Evolutionary conservation across 2,113 vertebrate genomes (phyloP), one percentile per base, ranked within the genome.

Genomic region (Tretioscincus oriximinensis): DNA sequence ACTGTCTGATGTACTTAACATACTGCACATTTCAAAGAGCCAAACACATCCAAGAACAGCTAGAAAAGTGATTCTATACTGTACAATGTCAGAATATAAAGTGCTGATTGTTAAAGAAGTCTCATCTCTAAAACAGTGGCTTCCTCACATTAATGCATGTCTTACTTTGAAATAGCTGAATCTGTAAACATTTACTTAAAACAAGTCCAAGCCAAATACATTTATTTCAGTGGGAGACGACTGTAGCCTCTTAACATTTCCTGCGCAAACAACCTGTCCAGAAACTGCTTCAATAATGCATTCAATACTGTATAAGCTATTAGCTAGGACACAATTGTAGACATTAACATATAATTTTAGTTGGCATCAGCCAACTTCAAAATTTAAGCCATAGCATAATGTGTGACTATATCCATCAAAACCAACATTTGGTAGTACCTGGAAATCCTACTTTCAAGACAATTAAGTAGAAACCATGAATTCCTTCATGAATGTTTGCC

Each of bases 261-360:
- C 54, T 58, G 86, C 47, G 73, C 63, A 2, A 79, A 70, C 75
- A 7, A 68, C 84, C 29, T 84, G 90, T 86, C 90, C 89, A 90
- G 58, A 31, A 77, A 73, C 54, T 58, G 77, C 35, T 54, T 87
- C 85, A 86, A 10, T n/a, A n/a, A 14, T 7, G 3, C 0, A 1
- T 1, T 3, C 4, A 74, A 22, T 49, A 68, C 49, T 51, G 49
- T 51, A 14, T 86, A 73, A 76, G 47, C 73, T 87, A 77, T 83
- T 81, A 77, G 1, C 82, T 64, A 82, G 88, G 78, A 77, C 81
- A 76, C 68, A 69, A 28, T 76, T 81, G 86, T 77, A 91, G 66
- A 54, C 87, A 66, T 0, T 3, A 78, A 58, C 54, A 58, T 18
- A 16, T 14, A 58, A 18, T 58, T 58, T 58, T 58, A 58, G 14